Evolutionary conservation across 2,888 invertebrate genomes (phyloP), one percentile per base, ranked within the genome.

Genomic region (Aricia artaxerxes): DNA sequence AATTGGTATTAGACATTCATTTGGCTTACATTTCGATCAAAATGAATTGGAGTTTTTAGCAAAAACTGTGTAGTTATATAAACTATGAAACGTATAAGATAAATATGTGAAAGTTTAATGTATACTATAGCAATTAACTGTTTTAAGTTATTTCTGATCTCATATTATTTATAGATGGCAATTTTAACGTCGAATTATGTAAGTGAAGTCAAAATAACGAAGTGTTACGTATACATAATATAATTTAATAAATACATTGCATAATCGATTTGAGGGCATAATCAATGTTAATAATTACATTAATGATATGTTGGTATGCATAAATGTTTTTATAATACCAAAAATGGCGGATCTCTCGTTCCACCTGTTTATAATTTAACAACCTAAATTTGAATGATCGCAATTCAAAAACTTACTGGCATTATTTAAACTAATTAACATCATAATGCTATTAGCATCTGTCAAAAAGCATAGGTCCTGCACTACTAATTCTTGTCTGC

Each of bases 281-380:
- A 69, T 69, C 35, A 38, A 69, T 69, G 35, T 69, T 35, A 69
- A 69, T 69, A 69, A 69, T 69, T 69, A 69, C 69, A 13, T 35
- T 69, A 69, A 35, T 69, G 11, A 35, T 69, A 69, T 35, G 69
- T 69, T 69, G 69, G 69, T 69, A 69, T 69, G 69, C 35, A 69
- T 69, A 35, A 38, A 69, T 38, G 69, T 69, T 69, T 69, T 69
- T 69, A 35, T 69, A 35, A 69, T 69, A 69, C 35, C 35, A 13
- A 69, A 69, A 69, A 11, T 13, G 35, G 69, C 16, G 13, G 13
- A 38, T 38, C 35, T 69, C 9, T 24, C 24, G 35, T 69, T 38
- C 69, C 24, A 44, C 44, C 75, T 75, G 53, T 16, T 13, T 38
- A 35, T 69, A 69, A 64, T 69, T 69, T 38, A 61, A n/a, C n/a